phyloP scores from a whole-genome alignment of 2,888 invertebrate genomes.

The Lycaena phlaeas region DNA sequence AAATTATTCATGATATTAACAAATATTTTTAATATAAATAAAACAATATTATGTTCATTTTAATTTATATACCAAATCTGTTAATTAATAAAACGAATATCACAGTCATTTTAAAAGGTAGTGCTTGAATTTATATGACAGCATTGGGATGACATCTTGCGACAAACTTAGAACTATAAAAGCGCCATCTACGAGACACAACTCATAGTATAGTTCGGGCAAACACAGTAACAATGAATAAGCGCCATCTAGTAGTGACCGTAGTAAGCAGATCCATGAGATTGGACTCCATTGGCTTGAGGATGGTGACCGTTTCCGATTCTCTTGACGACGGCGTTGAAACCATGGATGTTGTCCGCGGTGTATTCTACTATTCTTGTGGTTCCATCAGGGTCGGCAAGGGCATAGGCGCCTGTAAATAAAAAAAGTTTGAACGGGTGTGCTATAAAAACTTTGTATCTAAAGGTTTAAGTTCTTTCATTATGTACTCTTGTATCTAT shows the following conservation, averaged over 20 bases:
- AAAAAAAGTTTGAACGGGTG: no score
- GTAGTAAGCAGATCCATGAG: constrained; percentile 38
- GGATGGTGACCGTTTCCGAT: constrained; percentile 63
- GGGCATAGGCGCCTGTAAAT: constrained; percentile 58
- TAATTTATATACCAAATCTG: no score
- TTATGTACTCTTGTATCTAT: no score
- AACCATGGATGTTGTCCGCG: constrained; percentile 63
- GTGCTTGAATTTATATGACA: no score
- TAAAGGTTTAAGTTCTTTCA: no score
- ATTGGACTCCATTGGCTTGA: constrained; percentile 44
- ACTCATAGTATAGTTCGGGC: neutral
- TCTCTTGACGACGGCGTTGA: constrained; percentile 66
- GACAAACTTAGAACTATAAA: neutral
- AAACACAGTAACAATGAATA: neutral
- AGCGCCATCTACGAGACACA: constrained; percentile 4
- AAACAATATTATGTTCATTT: no score
- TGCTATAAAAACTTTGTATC: no score
- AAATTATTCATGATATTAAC: no score
- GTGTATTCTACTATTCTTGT: constrained; percentile 68
- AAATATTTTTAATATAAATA: no score
- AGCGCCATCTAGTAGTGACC: constrained; percentile 56
- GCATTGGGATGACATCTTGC: neutral
- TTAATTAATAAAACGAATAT: no score
- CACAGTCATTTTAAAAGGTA: no score
- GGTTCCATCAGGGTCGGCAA: constrained; percentile 65